Evolutionary conservation across 2,888 invertebrate genomes (phyloP).

Genomic region (Dichetophora obliterata): DNA sequence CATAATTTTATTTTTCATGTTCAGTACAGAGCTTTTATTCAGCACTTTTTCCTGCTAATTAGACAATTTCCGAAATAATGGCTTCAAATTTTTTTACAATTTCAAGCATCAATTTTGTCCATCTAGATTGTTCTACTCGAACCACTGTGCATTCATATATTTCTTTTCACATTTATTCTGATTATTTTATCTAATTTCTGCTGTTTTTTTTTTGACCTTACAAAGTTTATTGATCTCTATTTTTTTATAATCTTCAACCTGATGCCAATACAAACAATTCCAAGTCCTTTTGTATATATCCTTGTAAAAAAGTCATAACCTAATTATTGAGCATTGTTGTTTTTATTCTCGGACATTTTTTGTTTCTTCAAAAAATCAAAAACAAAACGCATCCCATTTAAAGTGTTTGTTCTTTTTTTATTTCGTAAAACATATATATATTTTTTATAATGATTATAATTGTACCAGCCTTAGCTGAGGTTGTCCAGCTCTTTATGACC

Average conservation of each 20-base stretch:
- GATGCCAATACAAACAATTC: neutral
- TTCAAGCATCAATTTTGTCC: no score
- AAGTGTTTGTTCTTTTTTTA: constrained; percentile 62
- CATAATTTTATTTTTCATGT: no score
- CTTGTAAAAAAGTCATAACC: constrained; percentile 47
- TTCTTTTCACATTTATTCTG: no score
- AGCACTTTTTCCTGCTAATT: no score
- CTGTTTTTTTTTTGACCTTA: neutral
- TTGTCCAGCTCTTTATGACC: constrained; percentile 36
- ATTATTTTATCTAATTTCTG: neutral
- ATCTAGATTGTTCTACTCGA: no score
- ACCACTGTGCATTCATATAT: no score
- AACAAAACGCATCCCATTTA: constrained; percentile 58
- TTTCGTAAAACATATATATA: constrained; percentile 37
- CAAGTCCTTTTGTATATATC: neutral
- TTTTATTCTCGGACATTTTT: constrained; percentile 48
- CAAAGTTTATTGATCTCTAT: neutral
- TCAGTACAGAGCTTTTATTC: no score
- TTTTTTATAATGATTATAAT: constrained; percentile 36
- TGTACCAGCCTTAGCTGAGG: constrained; percentile 23
- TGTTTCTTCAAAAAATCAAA: constrained; percentile 48
- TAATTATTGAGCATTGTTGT: constrained; percentile 53
- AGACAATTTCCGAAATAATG: no score
- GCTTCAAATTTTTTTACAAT: no score
- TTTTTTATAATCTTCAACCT: constrained; percentile 17